phyloP scores from a whole-genome alignment of 2,797 vertebrate genomes.

The Holocentrus rufus region DNA sequence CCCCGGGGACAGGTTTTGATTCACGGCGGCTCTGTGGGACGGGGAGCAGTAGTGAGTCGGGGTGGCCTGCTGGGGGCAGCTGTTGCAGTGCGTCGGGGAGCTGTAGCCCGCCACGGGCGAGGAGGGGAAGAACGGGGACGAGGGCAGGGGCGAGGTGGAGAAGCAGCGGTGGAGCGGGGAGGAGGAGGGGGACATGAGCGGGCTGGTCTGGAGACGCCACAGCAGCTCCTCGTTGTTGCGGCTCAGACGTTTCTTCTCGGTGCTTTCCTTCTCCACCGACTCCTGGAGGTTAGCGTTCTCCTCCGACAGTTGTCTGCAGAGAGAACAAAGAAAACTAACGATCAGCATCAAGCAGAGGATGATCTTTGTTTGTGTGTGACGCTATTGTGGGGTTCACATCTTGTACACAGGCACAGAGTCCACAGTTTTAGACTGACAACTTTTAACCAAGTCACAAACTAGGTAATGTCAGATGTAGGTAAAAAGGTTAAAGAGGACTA shows the following conservation, averaged over 20 bases:
- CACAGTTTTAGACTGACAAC: too few relatives aligned
- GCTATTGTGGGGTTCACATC: too few relatives aligned
- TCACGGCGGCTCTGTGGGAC: conserved; percentile 64
- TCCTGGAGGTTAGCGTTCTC: conserved; percentile 97
- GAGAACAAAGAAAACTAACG: background rate
- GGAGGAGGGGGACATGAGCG: conserved; percentile 87
- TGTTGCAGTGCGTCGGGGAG: conserved; percentile 74
- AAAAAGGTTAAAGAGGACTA: too few relatives aligned
- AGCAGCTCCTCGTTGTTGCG: conserved; percentile 96
- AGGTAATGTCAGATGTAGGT: too few relatives aligned
- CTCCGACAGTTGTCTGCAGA: conserved; percentile 91
- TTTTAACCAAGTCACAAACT: too few relatives aligned
- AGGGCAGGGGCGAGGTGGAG: conserved; percentile 77
- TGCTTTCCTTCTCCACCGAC: conserved; percentile 92
- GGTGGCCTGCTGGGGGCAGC: conserved; percentile 68
- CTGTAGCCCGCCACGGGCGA: conserved; percentile 67
- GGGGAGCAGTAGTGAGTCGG: conserved; percentile 73
- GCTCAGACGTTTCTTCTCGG: conserved; percentile 95
- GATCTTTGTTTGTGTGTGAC: too few relatives aligned
- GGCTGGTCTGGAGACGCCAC: conserved; percentile 97
- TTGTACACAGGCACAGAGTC: too few relatives aligned
- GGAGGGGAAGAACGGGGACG: conserved; percentile 74
- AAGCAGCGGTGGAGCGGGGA: conserved; percentile 88
- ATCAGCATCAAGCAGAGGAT: background rate
- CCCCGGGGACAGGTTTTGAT: conserved; percentile 74